A percentile compares a stretch with the other conserved stretches of the same genome.
These are phyloP conservation scores for Andrena cerasifolii DNA, from an alignment of 1,140 invertebrate species.

Conservation along the genomic window DNA sequence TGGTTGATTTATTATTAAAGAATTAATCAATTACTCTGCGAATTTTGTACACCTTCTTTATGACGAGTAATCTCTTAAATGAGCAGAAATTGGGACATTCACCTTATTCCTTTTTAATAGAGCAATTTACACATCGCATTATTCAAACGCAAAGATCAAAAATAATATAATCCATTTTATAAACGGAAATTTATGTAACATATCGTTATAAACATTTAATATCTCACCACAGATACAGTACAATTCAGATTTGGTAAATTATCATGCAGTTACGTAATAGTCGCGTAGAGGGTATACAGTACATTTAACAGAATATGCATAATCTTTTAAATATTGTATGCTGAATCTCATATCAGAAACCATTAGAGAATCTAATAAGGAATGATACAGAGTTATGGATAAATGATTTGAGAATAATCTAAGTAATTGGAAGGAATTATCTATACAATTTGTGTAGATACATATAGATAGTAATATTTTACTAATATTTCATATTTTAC, in stretches of 20 bases:
- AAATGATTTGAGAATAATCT: slow-evolving; percentile 27
- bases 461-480: slow-evolving; percentile 19
- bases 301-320: slow-evolving; percentile 3
- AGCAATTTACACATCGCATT: slow-evolving; percentile 30
- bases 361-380: neutral
- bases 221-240: slow-evolving; percentile 23
- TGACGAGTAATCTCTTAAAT: too few relatives aligned
- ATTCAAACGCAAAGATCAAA: slow-evolving; percentile 38
- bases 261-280: slow-evolving; percentile 1
- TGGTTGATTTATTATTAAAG: too few relatives aligned
- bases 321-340: slow-evolving; percentile 19
- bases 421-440: neutral
- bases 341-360: slow-evolving; percentile 41
- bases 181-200: slow-evolving; percentile 24
- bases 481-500: slow-evolving; percentile 13
- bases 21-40: too few relatives aligned
- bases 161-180: slow-evolving; percentile 30
- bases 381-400: neutral
- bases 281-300: neutral
- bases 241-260: slow-evolving; percentile 31
- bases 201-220: slow-evolving; percentile 14
- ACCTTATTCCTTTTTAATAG: slow-evolving; percentile 55
- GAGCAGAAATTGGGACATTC: too few relatives aligned
- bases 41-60: too few relatives aligned
- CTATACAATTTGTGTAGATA: slow-evolving; percentile 18